Conservation (phyloP, 2,888 invertebrate genomes). For the Mythimna vitellina region DNA sequence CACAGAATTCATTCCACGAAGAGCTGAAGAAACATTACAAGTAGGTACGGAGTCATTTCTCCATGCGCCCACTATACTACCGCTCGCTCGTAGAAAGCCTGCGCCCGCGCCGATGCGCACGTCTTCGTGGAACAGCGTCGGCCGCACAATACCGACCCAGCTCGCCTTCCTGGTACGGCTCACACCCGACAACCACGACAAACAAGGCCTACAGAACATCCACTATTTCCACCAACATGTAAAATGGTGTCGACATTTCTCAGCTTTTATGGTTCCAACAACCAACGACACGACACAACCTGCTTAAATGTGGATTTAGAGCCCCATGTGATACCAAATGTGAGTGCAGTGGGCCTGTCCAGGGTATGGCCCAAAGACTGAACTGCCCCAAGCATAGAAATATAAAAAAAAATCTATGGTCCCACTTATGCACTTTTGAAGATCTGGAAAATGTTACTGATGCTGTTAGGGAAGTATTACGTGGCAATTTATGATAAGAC, state of each 20-base stretch:
- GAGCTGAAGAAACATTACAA: slow-evolving; percentile 64
- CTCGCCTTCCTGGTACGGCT: slow-evolving; percentile 69
- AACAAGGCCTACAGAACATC: slow-evolving; percentile 38
- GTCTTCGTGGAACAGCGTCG: slow-evolving; percentile 65
- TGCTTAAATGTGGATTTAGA: no score
- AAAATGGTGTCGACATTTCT: neutral
- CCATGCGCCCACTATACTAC: slow-evolving; percentile 40
- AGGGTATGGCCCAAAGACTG: no score
- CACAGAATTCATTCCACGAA: slow-evolving; percentile 65
- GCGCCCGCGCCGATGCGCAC: slow-evolving; percentile 51
- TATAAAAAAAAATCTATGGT: no score
- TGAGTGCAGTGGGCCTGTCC: no score
- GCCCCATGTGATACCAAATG: no score
- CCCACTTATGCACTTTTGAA: no score
- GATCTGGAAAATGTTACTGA: no score
- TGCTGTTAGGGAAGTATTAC: no score
- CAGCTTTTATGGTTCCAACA: no score
- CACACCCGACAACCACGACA: slow-evolving; percentile 29
- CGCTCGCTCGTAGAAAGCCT: slow-evolving; percentile 64
- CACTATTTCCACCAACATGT: slow-evolving; percentile 13
- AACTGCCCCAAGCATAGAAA: no score
- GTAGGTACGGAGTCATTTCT: slow-evolving; percentile 62
- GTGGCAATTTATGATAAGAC: no score
- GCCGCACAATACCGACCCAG: slow-evolving; percentile 66
- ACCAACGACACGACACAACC: no score